These are phyloP conservation scores for Gavia stellata DNA, from an alignment of 2,113 vertebrate species.

Conservation along the genomic window DNA sequence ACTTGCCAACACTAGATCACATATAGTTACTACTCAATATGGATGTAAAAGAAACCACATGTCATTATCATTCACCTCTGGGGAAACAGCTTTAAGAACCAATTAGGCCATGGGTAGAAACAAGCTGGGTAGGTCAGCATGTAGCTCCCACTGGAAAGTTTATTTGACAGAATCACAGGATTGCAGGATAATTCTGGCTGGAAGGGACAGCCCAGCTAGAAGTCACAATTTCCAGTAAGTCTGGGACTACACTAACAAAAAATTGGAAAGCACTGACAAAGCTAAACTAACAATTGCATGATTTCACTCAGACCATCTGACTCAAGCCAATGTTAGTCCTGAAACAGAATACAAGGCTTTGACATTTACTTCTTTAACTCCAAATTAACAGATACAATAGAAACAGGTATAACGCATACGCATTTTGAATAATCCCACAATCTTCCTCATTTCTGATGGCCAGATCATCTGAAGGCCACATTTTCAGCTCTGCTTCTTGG, in stretches of 20 bases:
- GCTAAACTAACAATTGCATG: background rate
- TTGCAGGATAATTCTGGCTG: background rate
- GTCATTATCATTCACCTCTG: background rate
- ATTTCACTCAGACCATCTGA: background rate
- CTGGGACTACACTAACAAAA: background rate
- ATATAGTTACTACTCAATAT: background rate
- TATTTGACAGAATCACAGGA: background rate
- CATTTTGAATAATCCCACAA: background rate
- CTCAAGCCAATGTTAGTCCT: background rate
- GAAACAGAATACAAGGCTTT: background rate
- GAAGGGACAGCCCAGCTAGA: background rate
- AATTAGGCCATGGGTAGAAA: background rate
- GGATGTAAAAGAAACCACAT: background rate
- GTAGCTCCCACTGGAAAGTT: background rate
- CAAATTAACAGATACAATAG: background rate
- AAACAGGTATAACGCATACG: background rate
- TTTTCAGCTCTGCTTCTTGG: background rate
- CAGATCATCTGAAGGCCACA: background rate
- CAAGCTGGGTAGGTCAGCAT: background rate
- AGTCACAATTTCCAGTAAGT: slow-evolving; percentile 14
- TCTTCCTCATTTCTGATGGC: background rate
- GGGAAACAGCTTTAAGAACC: background rate
- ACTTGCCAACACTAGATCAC: background rate
- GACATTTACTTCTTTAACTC: background rate
- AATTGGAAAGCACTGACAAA: background rate